These are phyloP conservation scores for Trematomus bernacchii DNA, from an alignment of 2,797 vertebrate genomes.

Conservation along the genomic window DNA sequence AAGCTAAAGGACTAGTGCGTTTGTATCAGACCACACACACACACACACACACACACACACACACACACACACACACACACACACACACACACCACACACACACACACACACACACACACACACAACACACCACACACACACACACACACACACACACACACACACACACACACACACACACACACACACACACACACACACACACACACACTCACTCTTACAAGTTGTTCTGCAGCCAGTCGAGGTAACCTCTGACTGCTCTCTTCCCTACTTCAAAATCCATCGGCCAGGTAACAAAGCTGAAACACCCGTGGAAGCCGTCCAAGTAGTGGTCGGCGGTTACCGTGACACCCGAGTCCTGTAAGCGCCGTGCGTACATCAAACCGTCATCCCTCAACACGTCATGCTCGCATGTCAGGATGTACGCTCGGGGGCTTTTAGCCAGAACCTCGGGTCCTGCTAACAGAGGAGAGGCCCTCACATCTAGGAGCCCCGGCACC, in stretches of 20 bases:
- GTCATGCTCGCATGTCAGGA: constrained; percentile 93
- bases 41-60: neutral
- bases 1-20: constrained; percentile 18
- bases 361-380: constrained; percentile 91
- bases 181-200: neutral
- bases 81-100: constrained; percentile 1
- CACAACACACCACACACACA: neutral
- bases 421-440: constrained; percentile 88
- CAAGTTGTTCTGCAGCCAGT: constrained; percentile 92
- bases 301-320: constrained; percentile 94
- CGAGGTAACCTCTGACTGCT: constrained; percentile 85
- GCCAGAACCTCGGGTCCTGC: constrained; percentile 85
- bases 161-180: neutral
- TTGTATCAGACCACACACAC: constrained; percentile 10
- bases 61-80: neutral
- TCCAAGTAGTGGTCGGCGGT: constrained; percentile 89
- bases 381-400: constrained; percentile 94
- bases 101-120: neutral
- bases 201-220: constrained; percentile 65
- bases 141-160: neutral
- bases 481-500: constrained; percentile 88
- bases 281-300: constrained; percentile 87
- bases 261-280: constrained; percentile 88
- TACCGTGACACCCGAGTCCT: constrained; percentile 89
- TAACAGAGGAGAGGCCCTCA: constrained; percentile 88